phyloP scores from a whole-genome alignment of 2,888 invertebrate genomes.

The Congeria kusceri region DNA sequence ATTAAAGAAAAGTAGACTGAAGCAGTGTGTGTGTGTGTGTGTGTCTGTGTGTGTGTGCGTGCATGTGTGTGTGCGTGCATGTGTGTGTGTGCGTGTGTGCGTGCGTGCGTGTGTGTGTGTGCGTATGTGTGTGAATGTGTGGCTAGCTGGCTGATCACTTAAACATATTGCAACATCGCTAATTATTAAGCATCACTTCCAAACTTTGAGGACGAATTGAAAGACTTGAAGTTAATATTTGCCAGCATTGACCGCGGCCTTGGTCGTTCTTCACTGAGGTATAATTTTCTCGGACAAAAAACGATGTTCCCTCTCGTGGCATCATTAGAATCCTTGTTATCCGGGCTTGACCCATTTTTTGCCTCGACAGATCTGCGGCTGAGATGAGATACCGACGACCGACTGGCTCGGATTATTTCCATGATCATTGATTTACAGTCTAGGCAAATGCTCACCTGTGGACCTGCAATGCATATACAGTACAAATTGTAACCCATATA shows the following conservation, averaged over 20 bases:
- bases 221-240: constrained; percentile 53
- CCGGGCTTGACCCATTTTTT: not conserved
- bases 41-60: too few relatives aligned
- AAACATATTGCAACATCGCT: not conserved
- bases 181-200: constrained; percentile 42
- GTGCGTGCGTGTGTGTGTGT: too few relatives aligned
- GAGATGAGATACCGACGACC: constrained; percentile 86
- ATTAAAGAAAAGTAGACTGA: too few relatives aligned
- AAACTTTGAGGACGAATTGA: constrained; percentile 38
- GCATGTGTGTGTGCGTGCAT: too few relatives aligned
- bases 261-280: constrained; percentile 34
- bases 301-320: constrained; percentile 6
- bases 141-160: too few relatives aligned
- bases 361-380: constrained; percentile 51
- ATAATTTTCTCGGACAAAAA: constrained; percentile 36
- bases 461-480: constrained; percentile 83
- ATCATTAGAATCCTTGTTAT: not conserved
- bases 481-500: not conserved
- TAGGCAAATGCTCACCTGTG: constrained; percentile 95
- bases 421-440: constrained; percentile 97
- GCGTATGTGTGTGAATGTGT: not conserved
- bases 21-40: too few relatives aligned
- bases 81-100: too few relatives aligned
- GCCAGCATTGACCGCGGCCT: constrained; percentile 58
- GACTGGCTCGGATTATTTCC: constrained; percentile 96